A percentile compares a stretch with the other conserved stretches of the same genome.
Evolutionary conservation across 2,113 vertebrate species (phyloP).

Genomic region (Serinus canaria): DNA sequence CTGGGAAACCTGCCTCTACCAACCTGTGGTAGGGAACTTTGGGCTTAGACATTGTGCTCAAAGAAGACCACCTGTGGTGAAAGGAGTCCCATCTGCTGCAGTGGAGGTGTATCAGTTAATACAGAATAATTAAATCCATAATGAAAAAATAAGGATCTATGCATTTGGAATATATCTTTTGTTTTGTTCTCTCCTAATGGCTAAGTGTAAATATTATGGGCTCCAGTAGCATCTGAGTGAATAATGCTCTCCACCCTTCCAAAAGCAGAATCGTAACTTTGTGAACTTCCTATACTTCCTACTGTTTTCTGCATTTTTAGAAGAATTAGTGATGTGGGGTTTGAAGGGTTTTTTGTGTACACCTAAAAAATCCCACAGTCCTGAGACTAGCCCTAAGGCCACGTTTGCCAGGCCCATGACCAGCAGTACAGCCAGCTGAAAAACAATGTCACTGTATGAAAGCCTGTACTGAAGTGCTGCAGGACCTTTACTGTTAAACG

Average conservation of each 20-base stretch:
- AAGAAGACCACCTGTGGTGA: not conserved
- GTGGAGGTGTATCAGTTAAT: not conserved
- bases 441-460: not conserved
- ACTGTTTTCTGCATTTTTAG: not conserved
- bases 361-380: not conserved
- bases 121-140: not conserved
- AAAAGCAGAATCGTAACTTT: not conserved
- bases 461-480: not conserved
- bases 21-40: not conserved
- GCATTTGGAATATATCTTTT: not conserved
- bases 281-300: not conserved
- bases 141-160: not conserved
- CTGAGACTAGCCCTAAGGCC: not conserved
- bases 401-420: not conserved
- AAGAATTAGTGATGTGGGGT: not conserved
- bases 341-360: not conserved
- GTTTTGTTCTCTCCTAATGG: not conserved
- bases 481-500: not conserved
- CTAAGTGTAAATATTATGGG: not conserved
- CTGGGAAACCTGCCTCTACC: not conserved
- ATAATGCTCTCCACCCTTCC: not conserved
- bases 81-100: not conserved
- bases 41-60: not conserved
- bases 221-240: not conserved
- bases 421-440: not conserved